Evolutionary conservation across 1,140 invertebrate species (phyloP), one percentile per base, ranked within the genome.

Genomic region (Ridgeia piscesae): DNA sequence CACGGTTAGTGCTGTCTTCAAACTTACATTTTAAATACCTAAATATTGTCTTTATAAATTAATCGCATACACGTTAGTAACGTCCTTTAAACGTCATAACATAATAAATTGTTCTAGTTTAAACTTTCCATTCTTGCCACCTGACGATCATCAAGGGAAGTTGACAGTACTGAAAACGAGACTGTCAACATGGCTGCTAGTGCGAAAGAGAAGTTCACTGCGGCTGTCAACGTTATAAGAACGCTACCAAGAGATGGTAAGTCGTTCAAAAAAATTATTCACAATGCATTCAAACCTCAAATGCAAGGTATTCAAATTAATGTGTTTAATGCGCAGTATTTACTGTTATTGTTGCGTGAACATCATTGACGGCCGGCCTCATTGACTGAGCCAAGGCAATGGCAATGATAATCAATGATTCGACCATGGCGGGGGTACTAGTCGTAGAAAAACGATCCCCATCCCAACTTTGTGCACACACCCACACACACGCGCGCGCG

Each of bases 191-290:
- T 77, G 58, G 58, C 58, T 77, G 58, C 58, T 77, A 77, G 58
- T 77, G 58, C 58, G 58, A 77, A 77, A 77, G 58, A 77, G 58
- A 77, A 77, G 27, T 77, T 77, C 27, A 77, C 58, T 31, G 58
- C 58, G 17, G 58, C 58, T 77, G 58, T 77, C 58, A 77, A 77
- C 58, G 58, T 77, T 77, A 21, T 77, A 77, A 17, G 58, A 77
- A 77, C 58, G 17, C 58, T 77, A 21, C 58, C 58, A 21, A 77
- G 27, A 21, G 58, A 77, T 77, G 58, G 58, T 77, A 77, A 77
- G 17, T 17, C 4, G 34, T 90, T 9, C 4, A n/a, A 27, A 4
- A 31, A 90, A 90, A 91, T 17, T 27, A 96, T 21, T 4, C 17
- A 77, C 17, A 77, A 17, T 0, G 21, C 8, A 77, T 77, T 17